Base-by-base conservation (phyloP, 2,888 invertebrate species). In the Bedellia somnulentella region DNA sequence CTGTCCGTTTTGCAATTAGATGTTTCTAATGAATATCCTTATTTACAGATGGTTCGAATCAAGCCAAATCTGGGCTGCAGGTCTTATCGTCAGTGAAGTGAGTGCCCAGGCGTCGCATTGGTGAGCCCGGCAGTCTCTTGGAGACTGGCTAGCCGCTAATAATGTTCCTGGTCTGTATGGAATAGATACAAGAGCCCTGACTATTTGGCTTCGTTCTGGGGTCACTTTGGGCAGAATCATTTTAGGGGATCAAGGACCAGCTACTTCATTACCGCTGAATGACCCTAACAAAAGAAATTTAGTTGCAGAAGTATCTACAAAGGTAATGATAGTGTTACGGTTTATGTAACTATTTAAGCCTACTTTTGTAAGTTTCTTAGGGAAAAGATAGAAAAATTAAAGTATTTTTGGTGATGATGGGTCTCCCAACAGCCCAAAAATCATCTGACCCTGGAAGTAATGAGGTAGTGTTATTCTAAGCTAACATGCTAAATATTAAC, bases 141-240 rank as follows among this genome's bases (percentile, higher is more conserved):
- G 91, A 0, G 52, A 83, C 33, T 98, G 97, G 97, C 82, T 98
- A 75, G 70, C 77, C 35, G 77, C 82, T 17, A 81, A 89, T 44
- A 80, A 84, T 14, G 75, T 97, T 17, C 93, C 95, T 2, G 97
- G 95, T 1, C 85, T 97, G 14, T 86, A 85, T 60, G 95, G 92
- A 23, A 82, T 99, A 37, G 99, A 99, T 57, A 98, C 98, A 0
- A 80, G 99, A 35, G 85, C 87, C 0, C 73, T 99, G 15, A 99
- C 99, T 0, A 91, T 93, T 61, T 85, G 87, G 45, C 89, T 99
- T 24, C 81, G 98, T 6, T 84, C 85, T 44, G 98, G 98, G 13
- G 87, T 91, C 2, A 85, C 94, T 50, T 77, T 96, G 24, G 85
- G 85, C 2, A 68, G 80, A 28, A 83, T 86, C 31, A 60, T 84